Base-by-base conservation (phyloP, 2,888 invertebrate species). In the Agrilus biguttatus region DNA sequence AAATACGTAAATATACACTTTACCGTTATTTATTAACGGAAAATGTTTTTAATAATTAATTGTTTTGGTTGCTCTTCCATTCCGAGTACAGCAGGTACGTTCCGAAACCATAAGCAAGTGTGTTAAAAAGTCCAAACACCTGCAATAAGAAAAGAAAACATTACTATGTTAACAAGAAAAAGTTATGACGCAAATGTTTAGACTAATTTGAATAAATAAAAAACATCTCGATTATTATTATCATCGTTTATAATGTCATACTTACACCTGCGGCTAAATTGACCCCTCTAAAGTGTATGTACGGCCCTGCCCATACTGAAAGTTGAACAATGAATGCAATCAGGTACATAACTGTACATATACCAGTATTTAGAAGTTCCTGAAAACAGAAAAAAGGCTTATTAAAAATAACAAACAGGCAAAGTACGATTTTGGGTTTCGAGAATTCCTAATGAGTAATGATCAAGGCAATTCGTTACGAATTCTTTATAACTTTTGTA, bases 121-220 rank as follows among this genome's bases (percentile, higher is more conserved):
- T 80, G 66, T 89, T 89, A 66, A 90, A 77, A 35, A 90, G 62
- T 45, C 86, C 89, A 60, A 90, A 87, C 41, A 80, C 75, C 85
- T 86, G 68, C 12, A 69, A 67, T 53, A 49, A 51, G 45, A 48
- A 42, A 40, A 36, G 13, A 32, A 45, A 14, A 39, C 21, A 39
- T 12, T 17, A 39, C 12, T 19, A 23, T 23, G 33, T 13, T 28
- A 3, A 37, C 14, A 42, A 37, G 33, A 39, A 28, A 32, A 23
- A 23, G 3, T 23, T 23, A 2, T 17, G 10, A 34, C n/a, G 14
- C 33, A 21, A 21, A 17, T 4, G 4, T 17, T 17, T 3, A 17
- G 4, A 17, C 3, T 17, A 17, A 4, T 17, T 17, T 17, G n/a
- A n/a, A n/a, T n/a, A n/a, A n/a, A n/a, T n/a, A n/a, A n/a, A n/a